Percentiles rank a stretch among this genome's conserved stretches.
phyloP scores from a whole-genome alignment of 2,797 vertebrate species.

The Enteromius argenteus region DNA sequence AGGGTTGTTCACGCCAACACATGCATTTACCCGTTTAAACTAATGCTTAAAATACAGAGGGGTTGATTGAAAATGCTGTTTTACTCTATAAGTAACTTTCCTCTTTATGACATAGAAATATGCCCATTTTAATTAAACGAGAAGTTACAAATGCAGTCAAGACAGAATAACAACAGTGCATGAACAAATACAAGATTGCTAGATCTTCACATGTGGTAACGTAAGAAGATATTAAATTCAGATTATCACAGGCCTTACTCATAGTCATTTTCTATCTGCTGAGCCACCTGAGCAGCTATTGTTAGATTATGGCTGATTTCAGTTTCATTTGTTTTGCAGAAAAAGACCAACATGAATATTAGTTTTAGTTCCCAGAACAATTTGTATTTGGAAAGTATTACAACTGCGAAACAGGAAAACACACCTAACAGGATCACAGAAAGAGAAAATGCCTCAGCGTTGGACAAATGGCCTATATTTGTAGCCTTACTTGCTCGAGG shows the following conservation, averaged over 20 bases:
- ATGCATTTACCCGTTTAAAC: background rate
- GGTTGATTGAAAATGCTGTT: background rate
- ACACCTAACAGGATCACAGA: background rate
- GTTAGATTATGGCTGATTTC: background rate
- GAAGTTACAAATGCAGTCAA: background rate
- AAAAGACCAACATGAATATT: background rate
- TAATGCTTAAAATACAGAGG: background rate
- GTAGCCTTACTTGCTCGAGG: background rate
- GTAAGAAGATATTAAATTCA: background rate
- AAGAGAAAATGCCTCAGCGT: background rate
- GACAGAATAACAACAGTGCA: background rate
- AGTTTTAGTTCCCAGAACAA: background rate
- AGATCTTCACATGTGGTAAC: background rate
- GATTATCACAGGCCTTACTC: background rate
- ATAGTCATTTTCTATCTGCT: background rate
- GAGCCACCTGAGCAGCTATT: background rate
- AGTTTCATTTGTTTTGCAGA: background rate
- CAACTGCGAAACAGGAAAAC: slow-evolving; percentile 9
- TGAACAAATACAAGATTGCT: background rate
- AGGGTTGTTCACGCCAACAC: background rate
- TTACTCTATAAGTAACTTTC: background rate
- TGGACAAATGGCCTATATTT: background rate
- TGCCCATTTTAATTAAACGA: background rate
- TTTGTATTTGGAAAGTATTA: background rate
- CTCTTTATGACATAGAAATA: background rate